A percentile compares a stretch with the other conserved stretches of the same genome.
phyloP scores from a whole-genome alignment of 2,113 vertebrate species.

The Percina caprodes region DNA sequence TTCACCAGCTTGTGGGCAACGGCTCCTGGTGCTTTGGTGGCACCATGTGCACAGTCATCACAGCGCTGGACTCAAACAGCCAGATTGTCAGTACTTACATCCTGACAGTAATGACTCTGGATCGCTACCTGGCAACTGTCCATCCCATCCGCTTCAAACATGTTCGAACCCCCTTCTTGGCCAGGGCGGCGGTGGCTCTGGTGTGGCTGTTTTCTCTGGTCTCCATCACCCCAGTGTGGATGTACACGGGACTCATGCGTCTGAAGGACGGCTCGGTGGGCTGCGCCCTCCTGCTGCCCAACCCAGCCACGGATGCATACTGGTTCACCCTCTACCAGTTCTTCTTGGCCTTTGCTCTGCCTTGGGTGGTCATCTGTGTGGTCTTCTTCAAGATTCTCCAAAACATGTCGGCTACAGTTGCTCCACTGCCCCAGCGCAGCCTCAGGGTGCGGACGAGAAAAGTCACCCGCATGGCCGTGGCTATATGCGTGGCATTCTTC shows the following conservation, averaged over 20 bases:
- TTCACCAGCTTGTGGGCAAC: constrained; percentile 87
- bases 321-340: constrained; percentile 87
- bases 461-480: constrained; percentile 87
- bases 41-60: constrained; percentile 86
- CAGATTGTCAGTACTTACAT: constrained; percentile 89
- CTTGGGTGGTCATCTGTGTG: constrained; percentile 82
- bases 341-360: constrained; percentile 80
- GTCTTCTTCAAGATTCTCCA: constrained; percentile 88
- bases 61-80: constrained; percentile 85
- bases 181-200: constrained; percentile 77
- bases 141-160: constrained; percentile 85
- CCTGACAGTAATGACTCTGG: constrained; percentile 86
- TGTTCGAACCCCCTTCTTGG: constrained; percentile 78
- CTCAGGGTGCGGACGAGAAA: constrained; percentile 80
- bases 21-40: constrained; percentile 87
- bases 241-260: constrained; percentile 86
- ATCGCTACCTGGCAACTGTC: constrained; percentile 87
- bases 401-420: constrained; percentile 86
- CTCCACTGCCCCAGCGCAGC: constrained; percentile 83
- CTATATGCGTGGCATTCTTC: constrained; percentile 86
- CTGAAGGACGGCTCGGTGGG: constrained; percentile 80
- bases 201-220: constrained; percentile 87
- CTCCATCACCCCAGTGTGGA: constrained; percentile 86
- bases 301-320: constrained; percentile 83
- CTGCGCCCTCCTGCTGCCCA: constrained; percentile 86